Base-by-base conservation (phyloP, 1,140 invertebrate genomes). In the Lepidurus arcticus region DNA sequence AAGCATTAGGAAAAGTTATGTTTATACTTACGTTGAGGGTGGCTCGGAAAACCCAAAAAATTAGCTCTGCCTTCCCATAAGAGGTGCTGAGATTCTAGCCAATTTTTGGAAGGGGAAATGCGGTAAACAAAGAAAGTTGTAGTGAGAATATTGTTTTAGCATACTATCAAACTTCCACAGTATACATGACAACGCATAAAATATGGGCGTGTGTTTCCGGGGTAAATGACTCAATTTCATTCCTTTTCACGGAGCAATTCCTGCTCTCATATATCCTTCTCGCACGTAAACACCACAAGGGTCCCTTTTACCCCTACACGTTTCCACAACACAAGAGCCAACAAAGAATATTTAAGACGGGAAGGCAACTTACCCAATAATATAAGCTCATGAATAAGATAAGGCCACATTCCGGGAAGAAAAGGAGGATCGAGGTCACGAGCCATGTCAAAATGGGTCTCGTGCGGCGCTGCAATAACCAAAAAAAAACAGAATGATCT, bases 301-400 rank as follows among this genome's bases (percentile, higher is more conserved):
- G 53, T 21, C 16, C 10, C 45, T 47, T 21, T 21, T 16, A 16
- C 53, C 53, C 42, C 16, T 13, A 42, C 34, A 34, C 75, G 42
- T 34, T 11, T 26, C 16, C 16, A 73, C 2, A 42, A 65, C 16
- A 65, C 53, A 65, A 7, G 8, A 65, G 53, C 53, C 53, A n/a
- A n/a, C 53, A 73, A n/a, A 21, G 43, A 11, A 79, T 16, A 53
- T 24, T 76, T 80, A 76, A n/a, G 76, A 44, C 34, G 47, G 74
- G 76, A 47, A 42, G 7, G 53, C 21, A 53, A 84, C 85, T 87
- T 86, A 91, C 90, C 90, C 90, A 91, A 82, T 90, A 88, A 81
- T 89, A 87, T 44, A 91, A 88, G 76, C 88, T 89, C 90, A 91
- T 90, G 82, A 90, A 91, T 80, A 90, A 88, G 44, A 90, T 89